Percentiles rank a stretch among this genome's conserved stretches.
phyloP scores from a whole-genome alignment of 2,113 vertebrate genomes.

The Mirounga angustirostris region DNA sequence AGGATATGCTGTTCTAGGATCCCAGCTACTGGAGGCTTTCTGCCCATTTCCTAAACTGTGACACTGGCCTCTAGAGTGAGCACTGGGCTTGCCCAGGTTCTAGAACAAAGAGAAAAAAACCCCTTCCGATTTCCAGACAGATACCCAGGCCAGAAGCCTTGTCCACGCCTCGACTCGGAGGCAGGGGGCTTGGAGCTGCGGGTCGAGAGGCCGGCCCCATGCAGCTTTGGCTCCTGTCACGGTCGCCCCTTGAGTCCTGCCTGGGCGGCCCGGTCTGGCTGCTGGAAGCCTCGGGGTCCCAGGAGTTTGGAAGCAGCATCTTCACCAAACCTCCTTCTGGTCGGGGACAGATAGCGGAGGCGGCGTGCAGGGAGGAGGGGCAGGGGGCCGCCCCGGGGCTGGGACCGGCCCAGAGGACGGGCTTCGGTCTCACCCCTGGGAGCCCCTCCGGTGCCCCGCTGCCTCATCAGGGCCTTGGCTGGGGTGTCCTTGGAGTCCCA shows the following conservation, averaged over 20 bases:
- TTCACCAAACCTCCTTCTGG: background rate
- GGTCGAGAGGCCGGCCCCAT: background rate
- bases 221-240: background rate
- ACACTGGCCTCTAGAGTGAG: background rate
- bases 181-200: background rate
- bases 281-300: background rate
- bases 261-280: background rate
- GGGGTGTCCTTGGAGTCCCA: slow-evolving; percentile 85
- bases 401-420: background rate
- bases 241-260: background rate
- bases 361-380: background rate
- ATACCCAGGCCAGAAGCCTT: background rate
- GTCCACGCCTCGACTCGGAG: background rate
- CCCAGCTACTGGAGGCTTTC: fast-evolving
- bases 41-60: background rate
- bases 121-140: background rate
- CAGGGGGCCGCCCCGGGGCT: slow-evolving; percentile 4
- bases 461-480: slow-evolving; percentile 90
- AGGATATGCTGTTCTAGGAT: fast-evolving
- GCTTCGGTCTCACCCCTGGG: slow-evolving; percentile 4
- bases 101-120: background rate
- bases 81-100: background rate
- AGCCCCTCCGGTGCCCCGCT: slow-evolving; percentile 82
- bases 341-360: background rate
- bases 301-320: background rate